phyloP scores from a whole-genome alignment of 2,113 vertebrate genomes.

The Zosterops japonicus region DNA sequence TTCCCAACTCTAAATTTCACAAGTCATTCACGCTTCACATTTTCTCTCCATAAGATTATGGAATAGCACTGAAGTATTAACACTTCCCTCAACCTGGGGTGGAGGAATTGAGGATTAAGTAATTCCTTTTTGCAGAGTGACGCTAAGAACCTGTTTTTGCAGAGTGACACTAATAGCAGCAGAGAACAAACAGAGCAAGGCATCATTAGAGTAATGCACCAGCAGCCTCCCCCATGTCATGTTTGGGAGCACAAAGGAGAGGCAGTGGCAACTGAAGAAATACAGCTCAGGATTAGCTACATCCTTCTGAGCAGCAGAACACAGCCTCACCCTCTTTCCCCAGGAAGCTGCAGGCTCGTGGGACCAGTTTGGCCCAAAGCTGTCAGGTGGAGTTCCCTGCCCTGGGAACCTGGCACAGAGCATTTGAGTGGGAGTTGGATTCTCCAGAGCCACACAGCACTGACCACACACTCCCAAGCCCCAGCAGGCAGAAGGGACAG shows the following conservation, averaged over 20 bases:
- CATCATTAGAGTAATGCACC: neutral
- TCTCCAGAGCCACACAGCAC: neutral
- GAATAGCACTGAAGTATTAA: neutral
- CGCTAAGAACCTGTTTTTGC: neutral
- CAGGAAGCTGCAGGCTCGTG: neutral
- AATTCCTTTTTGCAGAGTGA: neutral
- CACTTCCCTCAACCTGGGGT: neutral
- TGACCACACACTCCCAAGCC: neutral
- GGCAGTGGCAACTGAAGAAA: neutral
- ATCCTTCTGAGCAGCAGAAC: neutral
- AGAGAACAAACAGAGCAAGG: neutral
- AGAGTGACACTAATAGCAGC: neutral
- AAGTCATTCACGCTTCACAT: rapidly evolving
- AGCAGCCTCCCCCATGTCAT: rapidly evolving
- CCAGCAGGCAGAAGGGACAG: neutral
- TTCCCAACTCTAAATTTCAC: neutral
- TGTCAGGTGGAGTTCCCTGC: neutral
- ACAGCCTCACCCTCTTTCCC: neutral
- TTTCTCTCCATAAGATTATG: neutral
- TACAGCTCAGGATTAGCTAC: conserved; percentile 7
- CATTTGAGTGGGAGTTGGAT: rapidly evolving
- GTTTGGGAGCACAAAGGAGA: neutral
- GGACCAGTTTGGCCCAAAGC: neutral
- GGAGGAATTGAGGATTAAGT: neutral
- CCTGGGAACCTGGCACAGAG: neutral